Conservation (phyloP, 2,888 invertebrate species). For the Heliothis peltigera region DNA sequence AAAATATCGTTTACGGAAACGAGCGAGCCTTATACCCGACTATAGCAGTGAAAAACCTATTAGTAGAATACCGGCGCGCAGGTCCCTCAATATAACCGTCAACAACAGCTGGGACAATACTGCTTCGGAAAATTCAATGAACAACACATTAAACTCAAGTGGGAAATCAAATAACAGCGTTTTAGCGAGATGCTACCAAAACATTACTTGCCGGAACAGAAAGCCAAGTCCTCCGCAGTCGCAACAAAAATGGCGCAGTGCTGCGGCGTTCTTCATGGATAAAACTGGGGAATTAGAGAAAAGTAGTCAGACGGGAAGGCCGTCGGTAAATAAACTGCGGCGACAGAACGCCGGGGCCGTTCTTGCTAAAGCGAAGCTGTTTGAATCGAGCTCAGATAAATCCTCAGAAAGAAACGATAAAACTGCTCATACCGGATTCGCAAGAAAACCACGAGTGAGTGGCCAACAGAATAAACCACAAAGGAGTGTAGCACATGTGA, state of each 20-base stretch:
- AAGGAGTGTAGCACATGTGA: constrained; percentile 73
- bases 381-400: constrained; percentile 90
- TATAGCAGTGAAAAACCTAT: constrained; percentile 78
- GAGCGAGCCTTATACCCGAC: constrained; percentile 78
- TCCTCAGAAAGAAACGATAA: constrained; percentile 83
- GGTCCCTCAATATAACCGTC: constrained; percentile 77
- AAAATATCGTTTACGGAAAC: constrained; percentile 79
- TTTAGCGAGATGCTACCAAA: constrained; percentile 72
- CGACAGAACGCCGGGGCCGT: constrained; percentile 95
- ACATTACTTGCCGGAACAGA: constrained; percentile 65
- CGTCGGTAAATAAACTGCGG: constrained; percentile 93
- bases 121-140: constrained; percentile 76
- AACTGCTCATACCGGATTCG: constrained; percentile 77
- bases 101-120: constrained; percentile 77
- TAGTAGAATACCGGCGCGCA: constrained; percentile 77
- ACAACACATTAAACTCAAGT: constrained; percentile 73
- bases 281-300: constrained; percentile 85
- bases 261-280: constrained; percentile 88
- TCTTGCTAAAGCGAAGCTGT: constrained; percentile 93
- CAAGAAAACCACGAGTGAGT: constrained; percentile 81
- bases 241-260: constrained; percentile 88
- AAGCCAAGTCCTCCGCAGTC: constrained; percentile 73
- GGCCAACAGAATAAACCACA: constrained; percentile 73
- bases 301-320: constrained; percentile 90
- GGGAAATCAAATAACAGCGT: constrained; percentile 72